These are phyloP conservation scores for Enteromius radiatus DNA, from an alignment of 2,797 vertebrate genomes.

Conservation along the genomic window DNA sequence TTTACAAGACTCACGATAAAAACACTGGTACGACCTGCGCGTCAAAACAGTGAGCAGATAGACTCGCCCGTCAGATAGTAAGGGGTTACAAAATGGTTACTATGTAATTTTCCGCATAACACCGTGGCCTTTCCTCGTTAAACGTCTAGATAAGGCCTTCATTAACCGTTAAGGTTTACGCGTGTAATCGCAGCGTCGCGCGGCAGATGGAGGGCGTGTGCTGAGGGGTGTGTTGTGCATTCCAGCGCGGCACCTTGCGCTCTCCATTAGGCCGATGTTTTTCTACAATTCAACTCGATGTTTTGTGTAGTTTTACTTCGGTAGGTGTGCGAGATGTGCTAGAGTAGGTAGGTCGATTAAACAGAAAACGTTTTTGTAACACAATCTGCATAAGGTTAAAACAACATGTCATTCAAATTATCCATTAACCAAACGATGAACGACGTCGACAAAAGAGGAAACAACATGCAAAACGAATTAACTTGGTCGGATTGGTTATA, in stretches of 20 bases:
- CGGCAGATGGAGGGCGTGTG: slow-evolving; percentile 68
- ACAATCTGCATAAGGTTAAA: background rate
- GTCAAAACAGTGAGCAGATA: background rate
- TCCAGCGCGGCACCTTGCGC: slow-evolving; percentile 76
- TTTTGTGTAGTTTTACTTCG: background rate
- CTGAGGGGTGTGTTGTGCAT: slow-evolving; percentile 76
- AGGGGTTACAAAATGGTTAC: background rate
- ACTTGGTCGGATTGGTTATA: background rate
- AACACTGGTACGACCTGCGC: background rate
- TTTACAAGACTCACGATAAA: background rate
- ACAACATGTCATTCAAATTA: slow-evolving; percentile 4
- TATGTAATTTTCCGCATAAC: background rate
- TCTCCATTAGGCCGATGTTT: slow-evolving; percentile 55
- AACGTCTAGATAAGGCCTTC: slow-evolving; percentile 20
- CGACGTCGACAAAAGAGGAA: slow-evolving; percentile 22
- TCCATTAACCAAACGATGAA: slow-evolving; percentile 24
- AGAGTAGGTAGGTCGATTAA: background rate
- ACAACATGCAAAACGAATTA: background rate
- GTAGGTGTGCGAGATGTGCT: background rate
- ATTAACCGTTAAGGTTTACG: slow-evolving; percentile 11
- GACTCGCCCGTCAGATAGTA: background rate
- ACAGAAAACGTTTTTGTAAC: background rate
- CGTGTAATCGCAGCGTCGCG: slow-evolving; percentile 54
- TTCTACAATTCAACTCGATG: slow-evolving; percentile 15
- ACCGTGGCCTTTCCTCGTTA: background rate